A percentile compares a stretch with the other conserved stretches of the same genome.
phyloP scores from a whole-genome alignment of 2,888 invertebrate genomes.

The Cephus sareptanus region DNA sequence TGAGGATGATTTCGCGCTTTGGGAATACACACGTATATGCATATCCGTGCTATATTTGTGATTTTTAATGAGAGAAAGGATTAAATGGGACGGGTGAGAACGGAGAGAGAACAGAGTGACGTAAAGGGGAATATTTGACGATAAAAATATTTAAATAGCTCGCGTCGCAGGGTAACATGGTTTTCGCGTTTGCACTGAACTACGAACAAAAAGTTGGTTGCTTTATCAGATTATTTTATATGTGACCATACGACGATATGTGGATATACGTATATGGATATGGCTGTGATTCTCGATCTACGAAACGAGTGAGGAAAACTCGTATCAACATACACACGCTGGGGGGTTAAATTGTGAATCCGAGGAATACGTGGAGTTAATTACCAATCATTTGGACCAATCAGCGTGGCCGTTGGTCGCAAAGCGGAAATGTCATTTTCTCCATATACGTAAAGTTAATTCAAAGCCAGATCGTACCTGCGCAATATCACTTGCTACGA shows the following conservation, averaged over 20 bases:
- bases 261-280: not conserved
- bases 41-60: not conserved
- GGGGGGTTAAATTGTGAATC: not conserved
- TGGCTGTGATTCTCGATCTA: not conserved
- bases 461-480: not conserved
- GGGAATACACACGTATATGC: not conserved
- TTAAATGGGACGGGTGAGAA: not conserved
- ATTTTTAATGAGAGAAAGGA: not conserved
- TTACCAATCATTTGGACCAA: not conserved
- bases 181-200: not conserved
- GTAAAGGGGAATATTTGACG: not conserved
- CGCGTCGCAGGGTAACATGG: not conserved
- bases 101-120: not conserved
- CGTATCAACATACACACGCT: not conserved
- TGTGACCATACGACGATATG: not conserved
- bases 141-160: not conserved
- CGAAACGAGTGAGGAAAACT: not conserved
- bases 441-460: not conserved
- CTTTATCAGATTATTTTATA: not conserved
- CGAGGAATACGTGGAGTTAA: not conserved
- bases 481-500: not conserved
- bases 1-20: not conserved
- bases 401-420: not conserved
- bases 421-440: not conserved
- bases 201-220: not conserved